Conservation (phyloP, 1,140 invertebrate genomes). For the Scaptomyza graminum region DNA sequence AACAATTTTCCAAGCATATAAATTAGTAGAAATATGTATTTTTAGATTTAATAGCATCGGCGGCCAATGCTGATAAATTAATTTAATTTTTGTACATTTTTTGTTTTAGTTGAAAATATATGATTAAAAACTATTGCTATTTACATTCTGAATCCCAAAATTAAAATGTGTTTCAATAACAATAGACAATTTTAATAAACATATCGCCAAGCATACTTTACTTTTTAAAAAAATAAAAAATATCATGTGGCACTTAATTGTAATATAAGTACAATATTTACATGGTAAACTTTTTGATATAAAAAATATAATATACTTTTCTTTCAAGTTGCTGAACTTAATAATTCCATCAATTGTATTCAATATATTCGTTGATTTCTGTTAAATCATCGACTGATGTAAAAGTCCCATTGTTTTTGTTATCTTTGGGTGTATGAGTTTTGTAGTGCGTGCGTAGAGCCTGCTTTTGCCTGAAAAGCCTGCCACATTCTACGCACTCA, state of each 20-base stretch:
- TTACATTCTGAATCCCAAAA: conserved; percentile 73
- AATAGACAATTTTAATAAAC: not conserved
- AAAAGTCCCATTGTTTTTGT: not conserved
- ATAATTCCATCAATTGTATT: not conserved
- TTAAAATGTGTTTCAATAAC: conserved; percentile 5
- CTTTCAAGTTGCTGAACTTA: not conserved
- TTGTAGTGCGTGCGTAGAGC: conserved; percentile 56
- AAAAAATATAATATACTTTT: not conserved
- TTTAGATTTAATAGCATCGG: conserved; percentile 56
- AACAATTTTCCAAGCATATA: conserved; percentile 53
- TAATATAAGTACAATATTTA: too few relatives aligned
- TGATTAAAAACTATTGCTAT: conserved; percentile 69
- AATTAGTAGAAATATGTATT: conserved; percentile 50
- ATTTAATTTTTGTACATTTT: conserved; percentile 68
- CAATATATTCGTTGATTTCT: not conserved
- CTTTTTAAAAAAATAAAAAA: too few relatives aligned
- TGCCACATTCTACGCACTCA: conserved; percentile 49
- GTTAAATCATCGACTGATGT: not conserved
- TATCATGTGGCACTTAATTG: too few relatives aligned
- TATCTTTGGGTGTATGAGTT: conserved; percentile 48
- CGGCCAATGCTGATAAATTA: conserved; percentile 37
- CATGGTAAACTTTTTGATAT: not conserved
- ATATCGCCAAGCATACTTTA: too few relatives aligned
- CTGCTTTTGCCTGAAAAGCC: conserved; percentile 51
- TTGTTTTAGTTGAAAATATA: conserved; percentile 75